Conservation (phyloP, 2,797 vertebrate genomes). For the Rhabdophis nuchalis region DNA sequence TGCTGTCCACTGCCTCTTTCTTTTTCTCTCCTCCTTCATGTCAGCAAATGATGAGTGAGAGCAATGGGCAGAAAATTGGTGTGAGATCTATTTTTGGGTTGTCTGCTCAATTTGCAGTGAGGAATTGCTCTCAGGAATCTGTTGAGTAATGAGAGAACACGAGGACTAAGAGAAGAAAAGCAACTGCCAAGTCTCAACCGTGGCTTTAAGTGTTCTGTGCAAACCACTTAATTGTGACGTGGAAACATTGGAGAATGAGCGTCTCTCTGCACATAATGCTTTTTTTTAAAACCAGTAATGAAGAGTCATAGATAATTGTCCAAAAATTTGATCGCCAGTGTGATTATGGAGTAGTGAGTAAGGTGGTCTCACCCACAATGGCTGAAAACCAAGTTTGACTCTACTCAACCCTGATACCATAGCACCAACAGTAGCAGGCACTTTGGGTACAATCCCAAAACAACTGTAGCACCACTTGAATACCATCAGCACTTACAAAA, state of each 20-base stretch:
- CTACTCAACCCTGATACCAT: neutral
- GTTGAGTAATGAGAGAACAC: neutral
- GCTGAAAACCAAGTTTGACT: neutral
- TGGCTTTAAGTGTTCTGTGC: neutral
- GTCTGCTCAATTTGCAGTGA: neutral
- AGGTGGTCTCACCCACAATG: neutral
- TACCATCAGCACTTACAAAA: neutral
- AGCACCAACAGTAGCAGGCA: neutral
- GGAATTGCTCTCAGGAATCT: neutral
- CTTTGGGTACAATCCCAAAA: neutral
- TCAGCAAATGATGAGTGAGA: neutral
- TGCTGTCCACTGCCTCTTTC: neutral
- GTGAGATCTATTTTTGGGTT: slow-evolving; percentile 1
- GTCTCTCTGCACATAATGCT: neutral
- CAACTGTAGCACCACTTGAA: neutral
- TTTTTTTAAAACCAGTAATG: neutral
- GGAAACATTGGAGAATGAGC: neutral
- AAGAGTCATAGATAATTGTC: neutral
- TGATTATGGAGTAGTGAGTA: neutral
- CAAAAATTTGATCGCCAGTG: neutral
- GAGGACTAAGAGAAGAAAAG: neutral
- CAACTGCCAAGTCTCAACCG: neutral
- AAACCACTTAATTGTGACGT: neutral
- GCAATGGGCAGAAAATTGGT: slow-evolving; percentile 3
- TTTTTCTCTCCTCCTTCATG: neutral